Evolutionary conservation across 2,113 vertebrate species (phyloP), one percentile per base, ranked within the genome.

Genomic region (Budorcas taxicolor): DNA sequence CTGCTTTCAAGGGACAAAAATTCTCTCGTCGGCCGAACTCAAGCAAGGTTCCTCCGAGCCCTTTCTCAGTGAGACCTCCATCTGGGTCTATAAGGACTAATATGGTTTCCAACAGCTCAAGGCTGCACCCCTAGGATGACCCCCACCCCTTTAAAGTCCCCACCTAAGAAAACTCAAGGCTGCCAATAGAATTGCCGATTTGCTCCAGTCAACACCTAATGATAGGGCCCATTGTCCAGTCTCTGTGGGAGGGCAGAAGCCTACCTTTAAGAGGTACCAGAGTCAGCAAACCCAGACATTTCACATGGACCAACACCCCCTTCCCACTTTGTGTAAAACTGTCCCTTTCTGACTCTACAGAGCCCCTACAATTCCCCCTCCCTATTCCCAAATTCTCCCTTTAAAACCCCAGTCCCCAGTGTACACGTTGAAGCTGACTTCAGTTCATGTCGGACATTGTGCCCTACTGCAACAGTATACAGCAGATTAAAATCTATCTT

Each of bases 401-500:
- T 67, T 53, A 33, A 52, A 96, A 87, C 0, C 11, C 55, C 55
- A 10, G n/a, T n/a, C n/a, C 13, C 50, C 27, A 33, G 45, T 16
- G 23, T 43, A 58, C 36, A 50, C 21, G 9, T 1, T 57, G 4
- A 13, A 45, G 29, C 0, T 10, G 45, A 36, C 57, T 15, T 60
- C 27, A 52, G 9, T n/a, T 55, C 43, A 21, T 1, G 0, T 21
- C 6, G 10, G 60, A 64, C 31, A 11, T 7, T 11, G 36, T 8
- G 10, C 33, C 21, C 87, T 33, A 13, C 0, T 0, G 0, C 7
- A 17, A 19, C 0, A 45, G 12, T 2, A 4, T 1, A 47, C 0
- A 5, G 6, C 55, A 16, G 53, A 21, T 45, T 43, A 25, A 55
- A 14, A 9, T 29, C 40, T 27, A 23, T 60, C 94, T 14, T 52